Conservation (phyloP, 2,797 vertebrate species). For the Sebastolobus alascanus region DNA sequence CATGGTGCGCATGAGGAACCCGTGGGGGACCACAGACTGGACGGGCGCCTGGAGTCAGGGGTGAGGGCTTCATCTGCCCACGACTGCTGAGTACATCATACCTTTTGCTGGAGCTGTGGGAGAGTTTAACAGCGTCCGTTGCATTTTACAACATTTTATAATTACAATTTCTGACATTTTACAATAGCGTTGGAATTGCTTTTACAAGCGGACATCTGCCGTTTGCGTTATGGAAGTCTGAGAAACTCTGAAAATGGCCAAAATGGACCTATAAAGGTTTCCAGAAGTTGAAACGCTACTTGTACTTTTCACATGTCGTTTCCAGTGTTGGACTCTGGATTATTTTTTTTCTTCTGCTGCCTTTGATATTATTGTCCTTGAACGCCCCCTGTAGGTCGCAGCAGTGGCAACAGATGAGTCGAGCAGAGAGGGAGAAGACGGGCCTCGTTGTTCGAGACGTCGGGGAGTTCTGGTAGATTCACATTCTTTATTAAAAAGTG, state of each 20-base stretch:
- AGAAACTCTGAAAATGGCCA: slow-evolving; percentile 60
- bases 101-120: slow-evolving; percentile 45
- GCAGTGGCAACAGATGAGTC: slow-evolving; percentile 85
- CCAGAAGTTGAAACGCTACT: slow-evolving; percentile 48
- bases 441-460: slow-evolving; percentile 87
- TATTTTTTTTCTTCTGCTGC: background rate
- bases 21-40: slow-evolving; percentile 89
- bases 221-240: slow-evolving; percentile 43
- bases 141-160: slow-evolving; percentile 58
- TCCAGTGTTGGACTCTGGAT: slow-evolving; percentile 15
- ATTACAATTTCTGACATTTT: slow-evolving; percentile 58
- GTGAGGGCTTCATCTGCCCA: slow-evolving; percentile 69
- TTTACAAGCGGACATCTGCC: slow-evolving; percentile 63
- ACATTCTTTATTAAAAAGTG: background rate
- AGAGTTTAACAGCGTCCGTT: slow-evolving; percentile 43
- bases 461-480: slow-evolving; percentile 87
- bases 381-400: slow-evolving; percentile 80
- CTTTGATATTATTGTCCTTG: slow-evolving; percentile 29
- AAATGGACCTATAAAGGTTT: slow-evolving; percentile 57
- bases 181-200: slow-evolving; percentile 49
- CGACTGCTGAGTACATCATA: slow-evolving; percentile 41
- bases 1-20: slow-evolving; percentile 89
- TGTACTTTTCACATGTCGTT: slow-evolving; percentile 47
- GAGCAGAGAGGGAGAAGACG: slow-evolving; percentile 83
- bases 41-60: slow-evolving; percentile 88